phyloP scores from a whole-genome alignment of 2,797 vertebrate genomes.

The Hydrophis major region DNA sequence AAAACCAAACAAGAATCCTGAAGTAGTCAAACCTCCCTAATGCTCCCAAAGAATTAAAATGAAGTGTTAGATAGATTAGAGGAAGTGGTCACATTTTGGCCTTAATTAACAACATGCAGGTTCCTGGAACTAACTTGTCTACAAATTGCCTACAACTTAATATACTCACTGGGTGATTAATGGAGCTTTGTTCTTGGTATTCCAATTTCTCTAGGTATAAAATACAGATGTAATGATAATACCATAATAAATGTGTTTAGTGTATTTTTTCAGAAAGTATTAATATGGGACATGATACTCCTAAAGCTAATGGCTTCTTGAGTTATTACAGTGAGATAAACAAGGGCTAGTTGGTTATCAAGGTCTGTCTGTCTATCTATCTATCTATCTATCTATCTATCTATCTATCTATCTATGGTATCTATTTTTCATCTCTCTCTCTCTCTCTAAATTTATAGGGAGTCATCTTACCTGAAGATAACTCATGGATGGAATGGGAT shows the following conservation, averaged over 20 bases:
- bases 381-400: neutral
- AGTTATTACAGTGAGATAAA: neutral
- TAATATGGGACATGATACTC: neutral
- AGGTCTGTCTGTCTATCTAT: neutral
- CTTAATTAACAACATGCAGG: neutral
- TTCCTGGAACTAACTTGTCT: neutral
- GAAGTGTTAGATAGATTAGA: neutral
- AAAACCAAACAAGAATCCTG: neutral
- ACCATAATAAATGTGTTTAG: neutral
- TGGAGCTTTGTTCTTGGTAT: neutral
- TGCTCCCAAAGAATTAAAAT: neutral
- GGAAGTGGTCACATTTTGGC: neutral
- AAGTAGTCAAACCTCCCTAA: neutral
- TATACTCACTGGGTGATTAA: neutral
- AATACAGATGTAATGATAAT: neutral
- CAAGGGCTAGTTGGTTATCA: too few species aligned
- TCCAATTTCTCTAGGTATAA: neutral
- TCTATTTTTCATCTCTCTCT: too few species aligned
- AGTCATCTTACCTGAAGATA: neutral
- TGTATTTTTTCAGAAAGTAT: neutral
- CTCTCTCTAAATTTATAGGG: too few species aligned
- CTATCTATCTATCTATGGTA: too few species aligned
- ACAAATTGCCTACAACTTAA: neutral
- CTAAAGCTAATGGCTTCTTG: neutral
- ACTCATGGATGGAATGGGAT: neutral